Conservation (phyloP, 2,888 invertebrate species). For the Synanthedon andrenaeformis region DNA sequence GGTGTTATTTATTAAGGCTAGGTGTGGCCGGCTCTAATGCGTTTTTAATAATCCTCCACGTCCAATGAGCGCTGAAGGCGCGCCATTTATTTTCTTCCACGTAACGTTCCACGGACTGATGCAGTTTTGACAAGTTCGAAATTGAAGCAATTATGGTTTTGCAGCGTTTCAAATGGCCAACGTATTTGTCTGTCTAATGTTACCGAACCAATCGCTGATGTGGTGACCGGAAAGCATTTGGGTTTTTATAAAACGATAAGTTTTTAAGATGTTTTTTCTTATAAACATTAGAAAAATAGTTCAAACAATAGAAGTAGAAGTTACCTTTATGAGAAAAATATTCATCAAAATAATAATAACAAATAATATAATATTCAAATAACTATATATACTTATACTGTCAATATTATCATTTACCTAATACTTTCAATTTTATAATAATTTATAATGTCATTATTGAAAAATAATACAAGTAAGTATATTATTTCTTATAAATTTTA, state of each 20-base stretch:
- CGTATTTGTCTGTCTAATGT: conserved; percentile 41
- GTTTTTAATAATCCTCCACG: conserved; percentile 64
- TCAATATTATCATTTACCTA: too few relatives aligned
- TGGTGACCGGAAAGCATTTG: conserved; percentile 31
- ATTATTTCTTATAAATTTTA: too few relatives aligned
- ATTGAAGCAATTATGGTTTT: conserved; percentile 63
- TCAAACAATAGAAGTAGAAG: too few relatives aligned
- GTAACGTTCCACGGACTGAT: conserved; percentile 57
- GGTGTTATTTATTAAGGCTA: conserved; percentile 39
- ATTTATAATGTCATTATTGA: too few relatives aligned
- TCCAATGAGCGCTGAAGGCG: conserved; percentile 59
- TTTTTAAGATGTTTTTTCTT: too few relatives aligned
- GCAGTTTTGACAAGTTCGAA: conserved; percentile 68
- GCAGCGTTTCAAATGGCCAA: conserved; percentile 51
- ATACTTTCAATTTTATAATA: too few relatives aligned
- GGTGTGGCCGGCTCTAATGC: conserved; percentile 62
- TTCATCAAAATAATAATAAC: too few relatives aligned
- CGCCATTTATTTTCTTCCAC: conserved; percentile 34
- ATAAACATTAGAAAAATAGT: too few relatives aligned
- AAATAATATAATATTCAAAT: too few relatives aligned
- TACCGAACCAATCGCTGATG: conserved; percentile 16
- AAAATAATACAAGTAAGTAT: too few relatives aligned
- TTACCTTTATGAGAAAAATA: too few relatives aligned
- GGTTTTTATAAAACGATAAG: neutral
- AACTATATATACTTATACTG: too few relatives aligned